These are phyloP conservation scores for Rhamphomyia laevipes DNA, from an alignment of 2,888 invertebrate genomes.

Conservation along the genomic window DNA sequence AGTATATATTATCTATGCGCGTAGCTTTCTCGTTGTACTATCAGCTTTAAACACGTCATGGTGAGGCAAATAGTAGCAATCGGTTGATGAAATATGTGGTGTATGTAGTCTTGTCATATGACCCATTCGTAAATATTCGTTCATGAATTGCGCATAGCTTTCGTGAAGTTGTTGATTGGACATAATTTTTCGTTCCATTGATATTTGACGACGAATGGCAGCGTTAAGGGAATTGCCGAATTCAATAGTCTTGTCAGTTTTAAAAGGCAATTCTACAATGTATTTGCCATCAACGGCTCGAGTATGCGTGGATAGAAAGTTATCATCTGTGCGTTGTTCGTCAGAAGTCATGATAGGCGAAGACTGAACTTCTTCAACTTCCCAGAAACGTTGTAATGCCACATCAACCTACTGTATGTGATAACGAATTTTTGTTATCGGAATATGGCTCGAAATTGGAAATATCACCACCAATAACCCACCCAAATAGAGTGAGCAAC, in stretches of 20 bases:
- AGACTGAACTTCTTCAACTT: too few species aligned
- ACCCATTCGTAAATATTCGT: conserved; percentile 11
- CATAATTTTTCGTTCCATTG: conserved; percentile 10
- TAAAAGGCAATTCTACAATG: conserved; percentile 8
- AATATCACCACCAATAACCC: too few species aligned
- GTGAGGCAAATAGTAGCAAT: conserved; percentile 12
- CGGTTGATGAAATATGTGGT: conserved; percentile 3
- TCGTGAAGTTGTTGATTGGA: conserved; percentile 1
- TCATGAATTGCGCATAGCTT: conserved; percentile 12
- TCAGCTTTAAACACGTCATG: conserved; percentile 14
- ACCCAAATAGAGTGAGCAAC: too few species aligned
- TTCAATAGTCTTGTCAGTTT: not conserved
- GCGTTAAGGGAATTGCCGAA: conserved; percentile 8
- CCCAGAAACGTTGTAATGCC: too few species aligned
- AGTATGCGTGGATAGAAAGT: not conserved
- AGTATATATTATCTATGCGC: too few species aligned
- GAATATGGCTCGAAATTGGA: too few species aligned
- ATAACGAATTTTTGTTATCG: too few species aligned
- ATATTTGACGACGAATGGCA: conserved; percentile 7
- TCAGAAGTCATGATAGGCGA: too few species aligned
- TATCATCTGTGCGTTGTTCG: too few species aligned
- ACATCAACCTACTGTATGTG: too few species aligned
- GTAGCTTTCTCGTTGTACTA: conserved; percentile 5
- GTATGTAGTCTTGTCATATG: conserved; percentile 10
- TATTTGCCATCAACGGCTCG: conserved; percentile 8